These are phyloP conservation scores for Schizopygopsis pylzovi DNA, from an alignment of 2,797 vertebrate genomes.

Conservation along the genomic window DNA sequence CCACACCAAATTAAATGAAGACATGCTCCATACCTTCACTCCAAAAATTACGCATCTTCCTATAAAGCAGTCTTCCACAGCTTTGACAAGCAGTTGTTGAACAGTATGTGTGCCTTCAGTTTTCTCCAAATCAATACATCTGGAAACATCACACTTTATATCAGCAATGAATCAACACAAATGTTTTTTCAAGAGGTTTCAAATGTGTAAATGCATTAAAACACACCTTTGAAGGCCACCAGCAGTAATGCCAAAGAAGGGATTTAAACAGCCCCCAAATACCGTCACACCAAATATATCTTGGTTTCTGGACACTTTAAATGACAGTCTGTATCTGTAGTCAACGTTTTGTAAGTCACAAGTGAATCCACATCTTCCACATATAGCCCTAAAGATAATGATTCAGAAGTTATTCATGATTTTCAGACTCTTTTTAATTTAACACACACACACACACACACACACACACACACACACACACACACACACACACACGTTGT, in stretches of 20 bases:
- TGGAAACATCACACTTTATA: constrained; percentile 56
- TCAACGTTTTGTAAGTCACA: constrained; percentile 75
- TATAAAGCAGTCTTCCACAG: constrained; percentile 88
- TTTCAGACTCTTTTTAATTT: neutral
- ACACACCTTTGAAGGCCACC: constrained; percentile 83
- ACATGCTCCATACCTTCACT: constrained; percentile 82
- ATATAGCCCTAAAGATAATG: constrained; percentile 77
- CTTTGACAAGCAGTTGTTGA: constrained; percentile 78
- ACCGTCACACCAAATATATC: constrained; percentile 85
- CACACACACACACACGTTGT: neutral
- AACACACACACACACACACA: neutral
- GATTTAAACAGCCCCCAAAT: constrained; percentile 90
- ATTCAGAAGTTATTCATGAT: neutral
- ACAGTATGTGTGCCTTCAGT: constrained; percentile 64
- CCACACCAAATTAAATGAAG: neutral
- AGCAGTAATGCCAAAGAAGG: constrained; percentile 88
- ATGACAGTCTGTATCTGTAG: constrained; percentile 87
- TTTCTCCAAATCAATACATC: constrained; percentile 71
- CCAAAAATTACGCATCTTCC: constrained; percentile 91
- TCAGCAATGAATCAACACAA: neutral
- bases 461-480: neutral
- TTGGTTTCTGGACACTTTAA: constrained; percentile 79
- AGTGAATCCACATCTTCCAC: constrained; percentile 82
- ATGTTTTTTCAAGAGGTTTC: neutral
- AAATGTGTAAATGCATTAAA: neutral